Evolutionary conservation across 2,113 vertebrate genomes (phyloP), one percentile per base, ranked within the genome.

Genomic region (Pristiophorus japonicus): DNA sequence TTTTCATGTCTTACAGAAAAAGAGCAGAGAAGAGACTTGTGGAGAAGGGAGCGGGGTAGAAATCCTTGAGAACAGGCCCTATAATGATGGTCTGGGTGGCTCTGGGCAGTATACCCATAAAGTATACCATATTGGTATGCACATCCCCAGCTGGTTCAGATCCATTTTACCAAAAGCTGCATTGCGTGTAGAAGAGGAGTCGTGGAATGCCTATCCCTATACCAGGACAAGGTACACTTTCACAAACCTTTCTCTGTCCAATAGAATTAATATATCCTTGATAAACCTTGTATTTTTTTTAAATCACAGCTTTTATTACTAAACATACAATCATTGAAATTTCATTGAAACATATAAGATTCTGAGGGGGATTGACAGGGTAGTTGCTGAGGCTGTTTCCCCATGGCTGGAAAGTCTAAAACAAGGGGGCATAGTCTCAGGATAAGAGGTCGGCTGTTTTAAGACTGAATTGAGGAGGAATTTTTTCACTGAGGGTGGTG

Each of bases 41-140:
- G 99, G 99, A 0, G 99, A 99, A 96, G 99, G 99, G 96, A 99
- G 98, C 0, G 99, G 99, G 0, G 99, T 99, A 95, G 99, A 99
- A 97, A 99, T 99, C 97, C 97, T 99, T 96, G 98, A 99, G 96
- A 99, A 99, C 96, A 98, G 98, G 96, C 99, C 99, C 0, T 99
- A 99, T 97, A 98, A 97, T 0, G 99, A 99, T 10, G 99, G 99
- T 10, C 99, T 99, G 0, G 99, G 99, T 0, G 99, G 99, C 94
- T 97, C 97, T 0, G 99, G 99, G 92, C 99, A 99, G 97, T 99
- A 99, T 97, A 99, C 99, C 0, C 99, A 98, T 97, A 99, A 99
- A 96, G 99, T 99, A 95, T 99, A 99, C 96, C 99, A 99, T 96
- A 99, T 99, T 93, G 99, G 99, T 95, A 99, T 99, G 99, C 99